phyloP scores from a whole-genome alignment of 2,797 vertebrate genomes.

The Semaprochilodus insignis region DNA sequence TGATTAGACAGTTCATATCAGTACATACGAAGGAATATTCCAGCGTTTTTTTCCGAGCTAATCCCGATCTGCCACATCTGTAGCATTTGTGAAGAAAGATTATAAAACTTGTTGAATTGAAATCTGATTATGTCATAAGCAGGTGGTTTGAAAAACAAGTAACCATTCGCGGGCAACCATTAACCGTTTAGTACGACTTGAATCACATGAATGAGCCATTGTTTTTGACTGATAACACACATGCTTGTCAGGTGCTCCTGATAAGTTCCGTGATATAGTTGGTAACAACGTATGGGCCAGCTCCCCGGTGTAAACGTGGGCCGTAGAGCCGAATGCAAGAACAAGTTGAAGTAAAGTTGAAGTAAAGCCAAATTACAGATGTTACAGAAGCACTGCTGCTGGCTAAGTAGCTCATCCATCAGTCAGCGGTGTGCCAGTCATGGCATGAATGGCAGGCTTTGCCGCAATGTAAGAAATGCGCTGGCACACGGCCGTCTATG shows the following conservation, averaged over 20 bases:
- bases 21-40: background rate
- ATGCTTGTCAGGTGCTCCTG: background rate
- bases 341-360: background rate
- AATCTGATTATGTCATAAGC: too few species aligned
- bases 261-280: background rate
- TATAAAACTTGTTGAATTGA: background rate
- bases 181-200: background rate
- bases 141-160: background rate
- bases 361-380: background rate
- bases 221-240: background rate
- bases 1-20: background rate
- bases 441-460: constrained; percentile 46
- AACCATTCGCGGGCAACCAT: background rate
- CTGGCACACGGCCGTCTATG: constrained; percentile 27
- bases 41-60: background rate
- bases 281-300: background rate
- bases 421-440: constrained; percentile 36
- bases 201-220: background rate
- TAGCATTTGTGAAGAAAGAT: background rate
- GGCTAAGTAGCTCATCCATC: constrained; percentile 40
- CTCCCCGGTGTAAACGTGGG: background rate
- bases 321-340: too few species aligned
- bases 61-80: background rate
- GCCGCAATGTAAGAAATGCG: constrained; percentile 35
- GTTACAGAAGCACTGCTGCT: constrained; percentile 20